Conservation (phyloP, 92 coral and sea anemone genomes). For the Muricea muricata region DNA sequence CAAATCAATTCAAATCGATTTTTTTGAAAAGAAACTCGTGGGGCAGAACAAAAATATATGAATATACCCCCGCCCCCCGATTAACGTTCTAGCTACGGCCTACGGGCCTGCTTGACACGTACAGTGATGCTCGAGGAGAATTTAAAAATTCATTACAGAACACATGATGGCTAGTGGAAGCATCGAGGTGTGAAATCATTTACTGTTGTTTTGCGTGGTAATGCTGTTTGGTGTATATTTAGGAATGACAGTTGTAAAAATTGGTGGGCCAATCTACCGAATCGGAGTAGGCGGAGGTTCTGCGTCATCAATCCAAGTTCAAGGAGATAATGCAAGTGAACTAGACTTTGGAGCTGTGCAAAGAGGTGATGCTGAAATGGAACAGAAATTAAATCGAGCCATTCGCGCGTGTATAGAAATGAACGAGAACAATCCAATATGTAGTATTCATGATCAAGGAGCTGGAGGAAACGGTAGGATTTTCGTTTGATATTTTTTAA, state of each 20-base stretch:
- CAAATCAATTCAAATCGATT: too few relatives aligned
- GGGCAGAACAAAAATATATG: too few relatives aligned
- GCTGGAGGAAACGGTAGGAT: slow-evolving; percentile 97
- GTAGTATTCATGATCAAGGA: slow-evolving; percentile 98
- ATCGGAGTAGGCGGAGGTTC: slow-evolving; percentile 99
- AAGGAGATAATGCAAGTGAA: slow-evolving; percentile 95
- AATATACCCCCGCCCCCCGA: too few relatives aligned
- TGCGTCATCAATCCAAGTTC: slow-evolving; percentile 96
- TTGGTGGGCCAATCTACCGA: slow-evolving; percentile 98
- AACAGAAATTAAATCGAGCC: slow-evolving; percentile 93
- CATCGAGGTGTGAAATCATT: too few relatives aligned
- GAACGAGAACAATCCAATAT: slow-evolving; percentile 77
- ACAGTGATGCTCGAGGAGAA: too few relatives aligned
- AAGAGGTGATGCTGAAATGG: slow-evolving; percentile 99
- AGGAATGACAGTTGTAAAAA: slow-evolving; percentile 96
- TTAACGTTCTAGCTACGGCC: too few relatives aligned
- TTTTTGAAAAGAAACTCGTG: too few relatives aligned
- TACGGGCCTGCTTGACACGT: too few relatives aligned
- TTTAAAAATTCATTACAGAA: too few relatives aligned
- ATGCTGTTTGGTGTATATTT: not conserved
- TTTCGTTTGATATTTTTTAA: not conserved
- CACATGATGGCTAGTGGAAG: too few relatives aligned
- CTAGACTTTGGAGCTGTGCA: slow-evolving; percentile 99
- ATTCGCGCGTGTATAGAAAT: slow-evolving; percentile 94
- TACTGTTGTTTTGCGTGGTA: too few relatives aligned